phyloP scores from a whole-genome alignment of 2,797 vertebrate genomes.

The Neoniphon sammara region DNA sequence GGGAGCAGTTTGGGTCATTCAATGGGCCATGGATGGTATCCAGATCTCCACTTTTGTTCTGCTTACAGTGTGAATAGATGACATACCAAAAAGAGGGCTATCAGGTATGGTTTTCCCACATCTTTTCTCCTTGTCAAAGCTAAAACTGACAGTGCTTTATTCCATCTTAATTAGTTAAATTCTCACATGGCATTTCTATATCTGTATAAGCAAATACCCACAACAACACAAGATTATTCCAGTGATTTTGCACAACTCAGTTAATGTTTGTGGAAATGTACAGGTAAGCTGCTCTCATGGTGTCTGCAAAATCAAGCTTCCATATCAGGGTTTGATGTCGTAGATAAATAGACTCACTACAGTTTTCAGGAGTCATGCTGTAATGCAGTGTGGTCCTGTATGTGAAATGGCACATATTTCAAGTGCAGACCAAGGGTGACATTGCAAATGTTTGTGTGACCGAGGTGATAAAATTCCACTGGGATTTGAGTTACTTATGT shows the following conservation, averaged over 20 bases:
- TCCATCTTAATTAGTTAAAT: conserved; percentile 25
- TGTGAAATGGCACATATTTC: not conserved
- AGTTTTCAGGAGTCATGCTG: not conserved
- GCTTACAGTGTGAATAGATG: conserved; percentile 64
- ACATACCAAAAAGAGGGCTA: conserved; percentile 44
- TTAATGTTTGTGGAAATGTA: not conserved
- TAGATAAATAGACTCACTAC: not conserved
- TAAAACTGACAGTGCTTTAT: conserved; percentile 35
- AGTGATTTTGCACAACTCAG: not conserved
- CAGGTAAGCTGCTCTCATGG: not conserved
- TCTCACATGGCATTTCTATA: not conserved
- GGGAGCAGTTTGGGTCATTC: conserved; percentile 49
- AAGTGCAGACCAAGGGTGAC: not conserved
- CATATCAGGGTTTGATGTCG: not conserved
- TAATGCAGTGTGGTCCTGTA: conserved; percentile 1
- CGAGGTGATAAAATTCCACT: not conserved
- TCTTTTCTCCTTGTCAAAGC: conserved; percentile 33
- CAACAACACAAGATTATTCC: not conserved
- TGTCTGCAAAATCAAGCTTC: too few relatives aligned
- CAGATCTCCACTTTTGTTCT: conserved; percentile 46
- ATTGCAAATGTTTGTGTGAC: not conserved
- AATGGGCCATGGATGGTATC: conserved; percentile 42
- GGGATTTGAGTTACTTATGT: not conserved
- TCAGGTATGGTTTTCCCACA: conserved; percentile 44
- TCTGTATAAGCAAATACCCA: not conserved